Percentiles rank a stretch among this genome's conserved stretches.
These are phyloP conservation scores for Nasonia longicornis DNA, from an alignment of 1,140 invertebrate genomes.

Conservation along the genomic window DNA sequence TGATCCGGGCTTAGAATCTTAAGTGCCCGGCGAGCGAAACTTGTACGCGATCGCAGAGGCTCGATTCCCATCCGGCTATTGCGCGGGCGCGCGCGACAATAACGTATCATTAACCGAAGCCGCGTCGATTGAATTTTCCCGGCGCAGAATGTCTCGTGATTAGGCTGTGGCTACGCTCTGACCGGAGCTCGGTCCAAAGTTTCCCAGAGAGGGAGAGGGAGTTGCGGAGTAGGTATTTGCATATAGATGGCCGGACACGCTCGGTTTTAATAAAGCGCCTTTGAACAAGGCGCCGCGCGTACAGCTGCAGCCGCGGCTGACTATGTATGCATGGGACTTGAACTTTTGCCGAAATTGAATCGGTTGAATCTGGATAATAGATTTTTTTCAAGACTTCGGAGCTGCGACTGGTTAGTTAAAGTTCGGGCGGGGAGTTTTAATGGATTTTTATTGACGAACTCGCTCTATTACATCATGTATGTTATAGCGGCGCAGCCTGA, in stretches of 20 bases:
- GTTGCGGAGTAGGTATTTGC: constrained; percentile 32
- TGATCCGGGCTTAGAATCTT: constrained; percentile 17
- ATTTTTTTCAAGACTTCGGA: neutral
- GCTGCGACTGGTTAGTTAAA: neutral
- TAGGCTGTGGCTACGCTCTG: constrained; percentile 1
- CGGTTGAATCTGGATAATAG: neutral
- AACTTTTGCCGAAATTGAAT: constrained; percentile 23
- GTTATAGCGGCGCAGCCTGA: too few relatives aligned
- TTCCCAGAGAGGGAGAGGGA: neutral
- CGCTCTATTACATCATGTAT: too few relatives aligned
- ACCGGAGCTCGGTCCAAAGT: neutral
- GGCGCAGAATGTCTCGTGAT: constrained; percentile 10
- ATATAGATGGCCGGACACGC: constrained; percentile 35
- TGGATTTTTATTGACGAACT: too few relatives aligned
- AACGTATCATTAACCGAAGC: constrained; percentile 38
- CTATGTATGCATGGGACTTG: constrained; percentile 14
- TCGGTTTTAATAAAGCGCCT: constrained; percentile 35
- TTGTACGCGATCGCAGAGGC: neutral
- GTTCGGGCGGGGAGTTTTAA: neutral
- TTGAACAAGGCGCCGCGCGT: neutral
- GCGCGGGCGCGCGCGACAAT: constrained; percentile 19
- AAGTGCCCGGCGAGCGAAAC: neutral
- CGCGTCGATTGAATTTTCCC: constrained; percentile 31
- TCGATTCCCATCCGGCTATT: constrained; percentile 2
- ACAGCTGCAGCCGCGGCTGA: neutral